Conservation (phyloP, 2,888 invertebrate species). For the Agonopterix subpropinquella region DNA sequence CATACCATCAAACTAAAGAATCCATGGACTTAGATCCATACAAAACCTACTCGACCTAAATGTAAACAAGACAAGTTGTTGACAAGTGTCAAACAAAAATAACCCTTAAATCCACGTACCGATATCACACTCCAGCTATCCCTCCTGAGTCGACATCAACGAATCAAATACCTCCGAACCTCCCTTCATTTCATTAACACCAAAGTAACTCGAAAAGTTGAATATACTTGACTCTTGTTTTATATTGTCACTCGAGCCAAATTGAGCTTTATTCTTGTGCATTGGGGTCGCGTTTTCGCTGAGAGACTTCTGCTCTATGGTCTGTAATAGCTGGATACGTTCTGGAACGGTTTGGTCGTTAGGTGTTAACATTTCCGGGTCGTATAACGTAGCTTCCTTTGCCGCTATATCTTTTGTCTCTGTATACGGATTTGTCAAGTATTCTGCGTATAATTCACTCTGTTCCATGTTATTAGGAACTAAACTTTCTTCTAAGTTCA, state of each 20-base stretch:
- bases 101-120: conserved; percentile 54
- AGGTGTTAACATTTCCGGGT: conserved; percentile 30
- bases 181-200: conserved; percentile 68
- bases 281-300: conserved; percentile 62
- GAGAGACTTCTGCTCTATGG: conserved; percentile 46
- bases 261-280: conserved; percentile 58
- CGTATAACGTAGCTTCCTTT: conserved; percentile 45
- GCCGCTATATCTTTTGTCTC: conserved; percentile 38
- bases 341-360: conserved; percentile 20
- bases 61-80: too few relatives aligned
- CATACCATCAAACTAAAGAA: too few relatives aligned
- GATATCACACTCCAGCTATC: conserved; percentile 51
- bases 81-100: too few relatives aligned
- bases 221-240: conserved; percentile 65
- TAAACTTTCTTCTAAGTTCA: conserved; percentile 1
- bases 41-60: too few relatives aligned
- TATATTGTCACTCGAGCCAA: conserved; percentile 62
- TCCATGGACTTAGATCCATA: too few relatives aligned
- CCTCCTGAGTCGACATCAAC: conserved; percentile 53
- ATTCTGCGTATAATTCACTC: conserved; percentile 70
- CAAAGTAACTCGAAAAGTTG: conserved; percentile 80
- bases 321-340: conserved; percentile 23
- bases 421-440: conserved; percentile 75
- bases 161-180: conserved; percentile 79
- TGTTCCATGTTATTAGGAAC: conserved; percentile 24